Evolutionary conservation across 2,113 vertebrate species (phyloP).

Genomic region (Epinephelus lanceolatus): DNA sequence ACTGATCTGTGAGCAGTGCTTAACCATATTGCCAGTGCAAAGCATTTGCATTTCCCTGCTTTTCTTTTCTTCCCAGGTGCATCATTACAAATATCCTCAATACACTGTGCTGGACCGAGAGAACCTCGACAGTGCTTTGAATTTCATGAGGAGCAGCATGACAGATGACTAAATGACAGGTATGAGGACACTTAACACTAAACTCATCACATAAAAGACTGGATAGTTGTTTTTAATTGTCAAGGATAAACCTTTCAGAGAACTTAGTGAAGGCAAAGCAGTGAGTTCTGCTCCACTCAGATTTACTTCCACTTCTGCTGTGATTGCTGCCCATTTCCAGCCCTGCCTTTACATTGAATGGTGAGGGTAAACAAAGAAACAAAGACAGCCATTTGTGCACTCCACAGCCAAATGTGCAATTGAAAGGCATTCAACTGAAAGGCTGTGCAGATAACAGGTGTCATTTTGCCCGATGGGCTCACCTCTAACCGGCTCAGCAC

Average conservation of each 20-base stretch:
- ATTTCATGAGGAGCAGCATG: not conserved
- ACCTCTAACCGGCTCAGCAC: too few relatives aligned
- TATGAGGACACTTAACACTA: not conserved
- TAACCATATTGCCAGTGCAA: not conserved
- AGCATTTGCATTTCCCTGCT: not conserved
- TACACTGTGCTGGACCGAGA: not conserved
- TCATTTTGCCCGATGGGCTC: not conserved
- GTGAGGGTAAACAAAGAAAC: not conserved
- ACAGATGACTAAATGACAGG: not conserved
- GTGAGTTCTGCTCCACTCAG: slow-evolving; percentile 3
- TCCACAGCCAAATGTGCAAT: not conserved
- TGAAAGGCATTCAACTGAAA: too few relatives aligned
- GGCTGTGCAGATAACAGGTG: not conserved
- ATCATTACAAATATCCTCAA: not conserved
- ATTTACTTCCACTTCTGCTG: not conserved
- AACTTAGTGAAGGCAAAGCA: not conserved
- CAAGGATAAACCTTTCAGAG: not conserved
- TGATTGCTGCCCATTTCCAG: slow-evolving; percentile 6
- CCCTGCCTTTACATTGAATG: not conserved
- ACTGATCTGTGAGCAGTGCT: not conserved
- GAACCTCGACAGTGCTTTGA: not conserved
- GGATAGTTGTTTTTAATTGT: not conserved
- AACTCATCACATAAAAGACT: not conserved
- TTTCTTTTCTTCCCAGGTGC: not conserved
- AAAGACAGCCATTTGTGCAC: not conserved